Conservation (phyloP, 2,888 invertebrate genomes). For the Drosophila falleni region DNA sequence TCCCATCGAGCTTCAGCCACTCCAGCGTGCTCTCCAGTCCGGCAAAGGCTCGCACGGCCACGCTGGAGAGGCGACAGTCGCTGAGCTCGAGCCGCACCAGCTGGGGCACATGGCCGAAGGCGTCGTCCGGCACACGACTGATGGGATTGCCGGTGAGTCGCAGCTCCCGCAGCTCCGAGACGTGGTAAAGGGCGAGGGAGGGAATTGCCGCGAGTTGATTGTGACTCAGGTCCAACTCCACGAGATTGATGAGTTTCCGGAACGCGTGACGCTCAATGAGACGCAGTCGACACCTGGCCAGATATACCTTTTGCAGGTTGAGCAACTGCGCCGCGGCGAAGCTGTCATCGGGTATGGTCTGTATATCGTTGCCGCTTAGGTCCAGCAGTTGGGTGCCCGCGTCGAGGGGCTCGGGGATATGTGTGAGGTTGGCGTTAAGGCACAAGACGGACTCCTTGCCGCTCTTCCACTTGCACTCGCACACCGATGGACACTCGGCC, state of each 20-base stretch:
- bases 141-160: slow-evolving; percentile 92
- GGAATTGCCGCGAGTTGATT: slow-evolving; percentile 90
- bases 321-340: slow-evolving; percentile 91
- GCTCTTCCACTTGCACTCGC: slow-evolving; percentile 95
- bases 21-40: slow-evolving; percentile 91
- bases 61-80: slow-evolving; percentile 89
- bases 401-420: slow-evolving; percentile 91
- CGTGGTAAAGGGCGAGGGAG: slow-evolving; percentile 90
- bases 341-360: slow-evolving; percentile 89
- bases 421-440: slow-evolving; percentile 90
- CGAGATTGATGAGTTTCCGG: slow-evolving; percentile 91
- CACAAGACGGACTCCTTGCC: slow-evolving; percentile 94
- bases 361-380: slow-evolving; percentile 90
- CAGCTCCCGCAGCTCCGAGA: slow-evolving; percentile 91
- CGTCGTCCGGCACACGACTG: slow-evolving; percentile 89
- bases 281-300: slow-evolving; percentile 90
- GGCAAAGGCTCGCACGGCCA: slow-evolving; percentile 90
- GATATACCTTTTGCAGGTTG: slow-evolving; percentile 92
- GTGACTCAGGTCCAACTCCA: slow-evolving; percentile 92
- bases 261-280: slow-evolving; percentile 91
- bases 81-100: slow-evolving; percentile 91
- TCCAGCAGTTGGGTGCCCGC: slow-evolving; percentile 93
- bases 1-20: slow-evolving; percentile 92
- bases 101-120: slow-evolving; percentile 89
- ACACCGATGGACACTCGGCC: slow-evolving; percentile 90